phyloP scores from a whole-genome alignment of 2,113 vertebrate genomes.

The Hoplias malabaricus region DNA sequence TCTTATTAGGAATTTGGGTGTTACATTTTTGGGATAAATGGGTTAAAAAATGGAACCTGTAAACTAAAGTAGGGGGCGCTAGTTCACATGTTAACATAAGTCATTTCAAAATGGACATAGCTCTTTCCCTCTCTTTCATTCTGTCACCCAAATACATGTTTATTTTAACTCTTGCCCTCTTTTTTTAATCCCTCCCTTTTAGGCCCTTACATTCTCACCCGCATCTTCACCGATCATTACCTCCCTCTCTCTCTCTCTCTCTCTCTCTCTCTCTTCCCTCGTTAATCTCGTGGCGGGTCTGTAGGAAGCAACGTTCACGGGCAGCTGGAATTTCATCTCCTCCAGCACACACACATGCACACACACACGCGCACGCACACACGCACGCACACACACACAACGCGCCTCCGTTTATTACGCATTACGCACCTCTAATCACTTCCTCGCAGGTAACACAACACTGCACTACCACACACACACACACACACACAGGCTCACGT shows the following conservation, averaged over 20 bases:
- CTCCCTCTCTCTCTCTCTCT: constrained; percentile 10
- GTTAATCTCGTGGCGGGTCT: constrained; percentile 44
- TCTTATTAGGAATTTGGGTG: too few species aligned
- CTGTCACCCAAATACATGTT: too few species aligned
- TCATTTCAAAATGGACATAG: too few species aligned
- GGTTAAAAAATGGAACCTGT: too few species aligned
- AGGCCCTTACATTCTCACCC: too few species aligned
- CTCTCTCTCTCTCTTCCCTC: constrained; percentile 37
- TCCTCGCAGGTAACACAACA: constrained; percentile 53
- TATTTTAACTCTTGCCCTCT: too few species aligned
- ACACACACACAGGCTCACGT: constrained; percentile 1
- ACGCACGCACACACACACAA: too few species aligned
- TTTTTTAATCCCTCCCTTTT: too few species aligned
- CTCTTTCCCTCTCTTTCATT: constrained; percentile 10
- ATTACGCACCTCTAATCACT: constrained; percentile 52
- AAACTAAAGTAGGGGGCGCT: too few species aligned
- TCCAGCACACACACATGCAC: constrained; percentile 24
- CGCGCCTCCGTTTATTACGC: constrained; percentile 49
- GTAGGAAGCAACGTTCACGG: constrained; percentile 46
- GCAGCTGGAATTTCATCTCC: constrained; percentile 59
- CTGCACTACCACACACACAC: constrained; percentile 7
- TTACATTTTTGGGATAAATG: too few species aligned
- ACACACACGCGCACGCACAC: constrained; percentile 1
- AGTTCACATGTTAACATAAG: too few species aligned
- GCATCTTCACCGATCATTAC: neutral